These are phyloP conservation scores for Eristalis tenax DNA, from an alignment of 2,888 invertebrate genomes.

Conservation along the genomic window DNA sequence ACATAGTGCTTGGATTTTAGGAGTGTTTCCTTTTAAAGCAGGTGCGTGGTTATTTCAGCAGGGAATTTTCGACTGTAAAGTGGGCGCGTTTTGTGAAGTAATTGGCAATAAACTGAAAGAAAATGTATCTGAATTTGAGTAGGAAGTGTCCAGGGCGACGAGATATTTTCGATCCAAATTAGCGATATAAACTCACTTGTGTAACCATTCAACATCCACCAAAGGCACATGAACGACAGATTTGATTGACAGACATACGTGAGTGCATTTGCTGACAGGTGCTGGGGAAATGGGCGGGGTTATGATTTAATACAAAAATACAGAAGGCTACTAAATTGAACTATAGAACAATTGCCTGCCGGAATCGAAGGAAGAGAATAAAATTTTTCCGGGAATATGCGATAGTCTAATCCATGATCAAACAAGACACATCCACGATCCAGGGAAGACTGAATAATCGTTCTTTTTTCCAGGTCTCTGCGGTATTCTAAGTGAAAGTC, in stretches of 20 bases:
- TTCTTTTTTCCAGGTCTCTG: too few species aligned
- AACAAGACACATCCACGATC: too few species aligned
- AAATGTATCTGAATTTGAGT: too few species aligned
- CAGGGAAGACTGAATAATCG: too few species aligned
- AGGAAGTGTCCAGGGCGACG: too few species aligned
- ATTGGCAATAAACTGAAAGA: too few species aligned
- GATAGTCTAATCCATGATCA: too few species aligned
- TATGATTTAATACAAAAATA: background rate
- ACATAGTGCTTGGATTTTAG: background rate
- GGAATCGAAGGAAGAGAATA: background rate
- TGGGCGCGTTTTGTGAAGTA: too few species aligned
- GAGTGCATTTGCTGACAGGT: background rate
- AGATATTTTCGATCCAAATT: background rate
- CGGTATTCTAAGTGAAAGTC: too few species aligned
- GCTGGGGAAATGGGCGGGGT: background rate
- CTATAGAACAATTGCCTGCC: background rate
- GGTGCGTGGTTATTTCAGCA: too few species aligned
- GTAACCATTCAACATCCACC: background rate
- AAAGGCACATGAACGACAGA: background rate
- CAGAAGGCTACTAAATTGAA: background rate
- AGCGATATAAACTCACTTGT: background rate
- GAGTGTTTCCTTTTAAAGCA: background rate
- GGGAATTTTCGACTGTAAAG: too few species aligned
- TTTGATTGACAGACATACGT: background rate
- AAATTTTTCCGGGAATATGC: too few species aligned